Evolutionary conservation across 2,113 vertebrate genomes (phyloP), one percentile per base, ranked within the genome.

Genomic region (Neofelis nebulosa): DNA sequence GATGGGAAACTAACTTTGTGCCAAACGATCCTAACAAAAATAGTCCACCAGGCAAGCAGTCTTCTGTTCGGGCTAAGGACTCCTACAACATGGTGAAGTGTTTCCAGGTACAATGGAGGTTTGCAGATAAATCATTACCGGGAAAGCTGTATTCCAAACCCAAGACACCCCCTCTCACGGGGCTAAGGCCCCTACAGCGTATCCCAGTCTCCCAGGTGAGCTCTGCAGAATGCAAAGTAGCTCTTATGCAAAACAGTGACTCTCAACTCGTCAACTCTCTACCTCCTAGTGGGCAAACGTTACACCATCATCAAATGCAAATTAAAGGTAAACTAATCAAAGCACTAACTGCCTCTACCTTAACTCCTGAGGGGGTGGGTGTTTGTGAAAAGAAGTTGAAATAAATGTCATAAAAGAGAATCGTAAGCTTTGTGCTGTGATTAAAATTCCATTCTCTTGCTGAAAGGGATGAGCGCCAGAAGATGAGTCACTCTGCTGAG

Each of bases 291-390:
- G 96, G 86, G 94, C 48, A 31, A 87, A 63, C 9, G 5, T 86
- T 78, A 85, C 8, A 45, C 74, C 80, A 78, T 91, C 94, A 97
- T 92, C 96, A 96, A 92, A 97, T 96, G 92, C 95, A 97, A 97
- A 98, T 98, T 95, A 96, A 76, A 96, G 96, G 91, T 96, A 96
- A 98, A 92, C 94, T 48, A 90, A 97, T 93, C 96, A 85, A 92
- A 94, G 94, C 52, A 79, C 79, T 96, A 96, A 97, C 96, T 92
- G 90, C 90, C 55, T 92, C 91, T 48, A 71, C 84, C 61, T 94
- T 63, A 48, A 88, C 90, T 95, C 96, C 91, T 11, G 66, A 96
- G 87, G 90, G 89, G 66, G 52, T 16, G 80, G 61, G 63, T 81
- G 38, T 90, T 95, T 86, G 89, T 14, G 95, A 93, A 97, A 91